Evolutionary conservation across 2,113 vertebrate species (phyloP), one percentile per base, ranked within the genome.

Genomic region (Pangasianodon gigas): DNA sequence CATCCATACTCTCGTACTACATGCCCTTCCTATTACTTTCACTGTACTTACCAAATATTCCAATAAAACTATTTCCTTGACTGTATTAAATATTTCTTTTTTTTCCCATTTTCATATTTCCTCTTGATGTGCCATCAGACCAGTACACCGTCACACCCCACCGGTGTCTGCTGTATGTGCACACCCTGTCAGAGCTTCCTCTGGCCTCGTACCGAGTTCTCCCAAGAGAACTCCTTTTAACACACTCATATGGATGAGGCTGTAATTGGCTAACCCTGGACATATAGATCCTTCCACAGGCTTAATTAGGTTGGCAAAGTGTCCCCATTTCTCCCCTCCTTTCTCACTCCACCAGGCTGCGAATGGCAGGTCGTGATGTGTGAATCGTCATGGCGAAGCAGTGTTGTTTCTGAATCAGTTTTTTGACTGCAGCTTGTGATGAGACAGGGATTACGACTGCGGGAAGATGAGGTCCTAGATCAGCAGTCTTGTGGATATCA

Each of bases 241-340:
- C 79, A 85, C 86, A 90, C 29, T 87, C 88, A 82, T 87, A 77
- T 91, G 89, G 89, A 91, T 88, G 88, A 91, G 92, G 84, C 79
- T 91, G 89, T 93, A 93, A 93, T 93, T 91, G 92, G 88, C 90
- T 91, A 85, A 93, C 91, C 92, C 92, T 41, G 62, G 89, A 88
- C 86, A 90, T 89, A 84, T 86, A 89, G 90, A 87, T 88, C 86
- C 87, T 91, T 88, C 88, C 88, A 44, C 75, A 48, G 74, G 67
- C 89, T 91, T 92, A 93, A 92, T 93, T 91, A 93, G 90, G 77
- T 90, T 79, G 91, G 79, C 87, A 86, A 82, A 89, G 85, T 87
- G 84, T 92, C 91, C 82, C 56, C 89, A 79, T 88, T 69, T 83
- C 89, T 75, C 90, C 26, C 88, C 85, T 54, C 79, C 86, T 89